A percentile compares a stretch with the other conserved stretches of the same genome.
phyloP scores from a whole-genome alignment of 2,113 vertebrate species.

The Dipodomys stephensi region DNA sequence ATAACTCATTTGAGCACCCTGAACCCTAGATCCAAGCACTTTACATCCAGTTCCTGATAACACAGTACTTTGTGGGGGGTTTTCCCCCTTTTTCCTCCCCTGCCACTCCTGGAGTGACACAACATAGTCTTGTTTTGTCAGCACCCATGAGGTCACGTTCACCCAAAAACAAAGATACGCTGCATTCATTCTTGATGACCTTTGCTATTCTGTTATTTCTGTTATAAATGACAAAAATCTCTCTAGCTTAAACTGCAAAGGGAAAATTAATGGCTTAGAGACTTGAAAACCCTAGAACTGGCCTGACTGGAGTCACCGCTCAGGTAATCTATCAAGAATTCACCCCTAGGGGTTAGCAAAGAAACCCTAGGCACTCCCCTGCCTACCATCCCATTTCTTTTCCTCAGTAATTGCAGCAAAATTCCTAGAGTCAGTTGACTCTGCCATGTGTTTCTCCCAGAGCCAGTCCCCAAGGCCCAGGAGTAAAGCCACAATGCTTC shows the following conservation, averaged over 20 bases:
- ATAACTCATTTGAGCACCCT: neutral
- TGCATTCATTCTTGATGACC: neutral
- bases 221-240: neutral
- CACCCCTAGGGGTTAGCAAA: neutral
- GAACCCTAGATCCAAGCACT: neutral
- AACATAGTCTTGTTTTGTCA: neutral
- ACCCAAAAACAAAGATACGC: neutral
- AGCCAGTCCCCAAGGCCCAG: neutral
- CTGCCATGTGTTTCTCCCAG: neutral
- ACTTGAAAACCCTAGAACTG: slow-evolving; percentile 7
- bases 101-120: neutral
- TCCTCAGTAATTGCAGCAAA: neutral
- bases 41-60: neutral
- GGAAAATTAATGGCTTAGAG: neutral
- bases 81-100: neutral
- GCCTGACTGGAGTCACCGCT: neutral
- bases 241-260: slow-evolving; percentile 2
- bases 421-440: neutral
- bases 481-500: neutral
- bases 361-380: neutral
- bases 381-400: neutral
- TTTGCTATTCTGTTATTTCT: slow-evolving; percentile 6
- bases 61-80: neutral
- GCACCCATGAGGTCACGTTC: neutral
- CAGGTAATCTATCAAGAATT: neutral